A percentile compares a stretch with the other conserved stretches of the same genome.
phyloP scores from a whole-genome alignment of 2,113 vertebrate genomes.

The Zosterops borbonicus region DNA sequence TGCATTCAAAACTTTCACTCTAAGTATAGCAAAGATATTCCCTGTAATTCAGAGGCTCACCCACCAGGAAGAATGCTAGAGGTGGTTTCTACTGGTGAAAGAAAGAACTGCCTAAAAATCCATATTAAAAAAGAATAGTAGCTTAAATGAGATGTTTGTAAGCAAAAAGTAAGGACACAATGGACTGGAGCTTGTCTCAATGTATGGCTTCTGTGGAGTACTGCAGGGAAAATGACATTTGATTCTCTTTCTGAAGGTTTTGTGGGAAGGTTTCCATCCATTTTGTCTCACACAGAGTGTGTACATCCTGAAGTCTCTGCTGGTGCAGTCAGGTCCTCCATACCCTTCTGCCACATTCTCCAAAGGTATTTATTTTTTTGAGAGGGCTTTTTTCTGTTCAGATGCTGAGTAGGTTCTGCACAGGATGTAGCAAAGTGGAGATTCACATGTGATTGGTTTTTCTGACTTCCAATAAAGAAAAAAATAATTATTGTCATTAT shows the following conservation, averaged over 20 bases:
- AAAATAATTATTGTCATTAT: neutral
- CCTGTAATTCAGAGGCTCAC: neutral
- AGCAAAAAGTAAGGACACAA: neutral
- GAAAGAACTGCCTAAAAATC: neutral
- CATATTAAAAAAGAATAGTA: neutral
- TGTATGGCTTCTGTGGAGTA: neutral
- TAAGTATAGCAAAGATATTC: neutral
- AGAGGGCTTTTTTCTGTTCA: neutral
- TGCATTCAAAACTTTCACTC: neutral
- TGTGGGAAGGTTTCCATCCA: neutral
- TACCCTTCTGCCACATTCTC: neutral
- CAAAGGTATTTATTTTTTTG: neutral
- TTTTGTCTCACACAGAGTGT: neutral
- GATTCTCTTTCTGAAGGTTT: neutral
- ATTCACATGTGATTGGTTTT: neutral
- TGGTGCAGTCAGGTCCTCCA: neutral
- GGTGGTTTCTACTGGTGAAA: neutral
- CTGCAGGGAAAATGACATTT: neutral
- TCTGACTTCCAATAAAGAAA: neutral
- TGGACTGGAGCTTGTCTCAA: neutral
- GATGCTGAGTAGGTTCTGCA: neutral
- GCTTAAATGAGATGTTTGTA: neutral
- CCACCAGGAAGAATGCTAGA: neutral
- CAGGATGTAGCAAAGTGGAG: neutral
- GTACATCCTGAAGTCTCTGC: neutral